A percentile compares a stretch with the other conserved stretches of the same genome.
Conservation (phyloP, 2,113 vertebrate species). For the Cacatua alba region DNA sequence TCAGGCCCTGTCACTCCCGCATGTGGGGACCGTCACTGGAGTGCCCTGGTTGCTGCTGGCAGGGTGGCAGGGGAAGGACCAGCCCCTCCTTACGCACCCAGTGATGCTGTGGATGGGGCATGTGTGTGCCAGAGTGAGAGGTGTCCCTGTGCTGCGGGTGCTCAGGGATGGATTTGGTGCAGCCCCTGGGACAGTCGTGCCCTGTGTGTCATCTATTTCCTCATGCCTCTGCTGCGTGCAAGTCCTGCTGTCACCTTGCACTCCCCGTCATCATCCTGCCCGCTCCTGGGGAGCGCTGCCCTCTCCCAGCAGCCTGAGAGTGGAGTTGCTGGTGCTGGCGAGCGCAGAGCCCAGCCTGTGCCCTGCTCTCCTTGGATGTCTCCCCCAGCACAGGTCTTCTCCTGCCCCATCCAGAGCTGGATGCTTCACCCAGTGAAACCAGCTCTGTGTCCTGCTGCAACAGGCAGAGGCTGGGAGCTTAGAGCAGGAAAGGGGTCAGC, state of each 20-base stretch:
- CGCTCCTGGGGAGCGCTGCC: accelerated
- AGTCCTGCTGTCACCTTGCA: not conserved
- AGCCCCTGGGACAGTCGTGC: not conserved
- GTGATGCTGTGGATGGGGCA: accelerated
- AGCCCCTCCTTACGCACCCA: not conserved
- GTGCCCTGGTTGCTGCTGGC: not conserved
- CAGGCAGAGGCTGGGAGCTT: not conserved
- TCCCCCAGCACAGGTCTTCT: not conserved
- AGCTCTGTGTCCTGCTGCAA: accelerated
- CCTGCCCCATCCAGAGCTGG: not conserved
- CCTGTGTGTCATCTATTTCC: not conserved
- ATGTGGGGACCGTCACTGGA: not conserved
- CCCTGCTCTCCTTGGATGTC: accelerated
- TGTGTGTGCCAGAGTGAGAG: accelerated
- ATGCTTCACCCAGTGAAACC: not conserved
- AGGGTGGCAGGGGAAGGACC: not conserved
- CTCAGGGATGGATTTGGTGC: not conserved
- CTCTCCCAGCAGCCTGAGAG: not conserved
- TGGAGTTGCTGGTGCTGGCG: not conserved
- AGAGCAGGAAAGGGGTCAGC: not conserved
- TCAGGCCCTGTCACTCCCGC: accelerated
- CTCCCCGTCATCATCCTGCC: not conserved
- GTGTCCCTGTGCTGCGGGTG: accelerated
- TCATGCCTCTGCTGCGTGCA: not conserved
- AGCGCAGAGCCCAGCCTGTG: not conserved